Evolutionary conservation across 1,140 invertebrate genomes (phyloP), one percentile per base, ranked within the genome.

Genomic region (Delia radicum): DNA sequence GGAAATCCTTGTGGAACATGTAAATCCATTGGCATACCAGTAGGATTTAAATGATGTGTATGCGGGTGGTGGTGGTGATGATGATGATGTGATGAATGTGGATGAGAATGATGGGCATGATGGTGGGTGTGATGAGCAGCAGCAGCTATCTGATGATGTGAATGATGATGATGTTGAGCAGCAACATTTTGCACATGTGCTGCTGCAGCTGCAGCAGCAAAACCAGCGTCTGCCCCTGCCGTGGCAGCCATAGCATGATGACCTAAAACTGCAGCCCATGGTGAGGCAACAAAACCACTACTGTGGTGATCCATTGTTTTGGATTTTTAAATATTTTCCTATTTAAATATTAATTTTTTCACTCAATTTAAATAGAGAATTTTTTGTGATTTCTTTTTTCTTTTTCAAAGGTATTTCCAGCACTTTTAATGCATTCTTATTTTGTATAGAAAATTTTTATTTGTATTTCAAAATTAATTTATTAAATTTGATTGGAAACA

Each of bases 1-100:
- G 94, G 93, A 84, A 95, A 95, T 74, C 93, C 93, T 83, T 95
- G 94, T 12, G 94, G 93, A 82, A 95, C 93, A 87, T 95, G 94
- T 74, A 95, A 89, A 85, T 95, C 94, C 92, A 94, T 93, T 37
- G 93, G 92, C 90, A 94, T 93, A 69, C 92, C 87, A 13, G 81
- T 75, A 86, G 83, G 79, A 79, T 83, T 75, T 77, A 80, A 77
- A 80, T 82, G 82, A 31, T 77, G 78, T 12, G 79, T 87, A 55
- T 77, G 78, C 46, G 79, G 85, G 18, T 72, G 75, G n/a, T 76
- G 75, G 26, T 73, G 74, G 77, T 90, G 88, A 78, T 86, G 86
- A 67, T 87, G 82, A 79, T 81, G 79, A 33, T 74, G 73, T 21
- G 65, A 21, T 3, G 75, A 28, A 63, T 83, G 82, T 29, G 81